Percentiles rank a stretch among this genome's conserved stretches.
Evolutionary conservation across 2,113 vertebrate genomes (phyloP).

Genomic region (Scortum barcoo): DNA sequence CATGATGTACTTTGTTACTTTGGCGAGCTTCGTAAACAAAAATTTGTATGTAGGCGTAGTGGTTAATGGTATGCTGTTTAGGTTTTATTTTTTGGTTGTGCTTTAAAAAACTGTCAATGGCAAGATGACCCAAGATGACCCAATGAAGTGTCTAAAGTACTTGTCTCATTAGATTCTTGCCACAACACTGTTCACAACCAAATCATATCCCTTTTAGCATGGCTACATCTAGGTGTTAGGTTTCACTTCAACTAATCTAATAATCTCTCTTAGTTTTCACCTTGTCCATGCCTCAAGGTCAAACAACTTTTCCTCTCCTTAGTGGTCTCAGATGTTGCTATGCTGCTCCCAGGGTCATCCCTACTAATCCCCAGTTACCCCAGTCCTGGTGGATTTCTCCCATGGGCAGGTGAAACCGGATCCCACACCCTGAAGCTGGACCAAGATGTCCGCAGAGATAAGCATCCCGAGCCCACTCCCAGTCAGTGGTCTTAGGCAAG

Average conservation of each 20-base stretch:
- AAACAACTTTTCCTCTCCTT: constrained; percentile 90
- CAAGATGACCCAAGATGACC: constrained; percentile 1
- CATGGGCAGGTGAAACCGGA: constrained; percentile 91
- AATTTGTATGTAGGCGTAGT: neutral
- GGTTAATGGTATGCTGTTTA: neutral
- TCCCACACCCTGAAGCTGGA: constrained; percentile 89
- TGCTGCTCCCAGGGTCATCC: constrained; percentile 90
- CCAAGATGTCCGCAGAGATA: constrained; percentile 95
- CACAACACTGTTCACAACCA: constrained; percentile 35
- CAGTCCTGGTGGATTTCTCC: constrained; percentile 89
- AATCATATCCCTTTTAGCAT: constrained; percentile 45
- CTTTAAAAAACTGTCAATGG: neutral
- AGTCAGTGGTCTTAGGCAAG: constrained; percentile 87
- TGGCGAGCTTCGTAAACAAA: constrained; percentile 42
- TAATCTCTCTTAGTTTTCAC: constrained; percentile 87
- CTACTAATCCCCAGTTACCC: constrained; percentile 92
- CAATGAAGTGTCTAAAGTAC: constrained; percentile 9
- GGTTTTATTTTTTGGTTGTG: neutral
- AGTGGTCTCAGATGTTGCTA: constrained; percentile 94
- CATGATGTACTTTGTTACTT: constrained; percentile 45
- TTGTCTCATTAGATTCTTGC: constrained; percentile 11
- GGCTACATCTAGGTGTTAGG: constrained; percentile 73
- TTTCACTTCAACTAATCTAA: constrained; percentile 86
- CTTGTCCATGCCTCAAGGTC: constrained; percentile 86
- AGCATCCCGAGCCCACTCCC: constrained; percentile 89